Base-by-base conservation (phyloP, 1,140 invertebrate genomes). In the Cepaea nemoralis region DNA sequence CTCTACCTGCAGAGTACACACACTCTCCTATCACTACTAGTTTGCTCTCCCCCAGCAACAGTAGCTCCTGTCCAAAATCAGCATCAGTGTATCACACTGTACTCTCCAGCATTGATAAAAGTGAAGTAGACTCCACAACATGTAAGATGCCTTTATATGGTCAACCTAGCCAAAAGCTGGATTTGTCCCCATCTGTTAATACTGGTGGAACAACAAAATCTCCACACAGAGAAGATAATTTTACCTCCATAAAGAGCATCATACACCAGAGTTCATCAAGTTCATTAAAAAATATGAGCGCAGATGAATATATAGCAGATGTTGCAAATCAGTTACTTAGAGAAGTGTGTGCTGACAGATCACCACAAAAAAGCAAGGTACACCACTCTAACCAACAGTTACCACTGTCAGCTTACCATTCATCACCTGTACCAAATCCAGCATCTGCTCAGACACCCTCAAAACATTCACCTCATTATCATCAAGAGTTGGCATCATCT, bases 21-120 rank as follows among this genome's bases (percentile, higher is more conserved):
- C 75, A 77, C 75, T 77, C 75, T 10, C 75, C 75, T 24, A 77
- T 77, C 19, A 66, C 75, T 22, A 63, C 75, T 8, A 63, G 48
- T 33, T 31, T 77, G 1, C 55, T 77, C 31, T 77, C 75, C 22
- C 75, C 75, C 14, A 63, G 66, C 75, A 63, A 31, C 22, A 19
- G 1, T 5, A 27, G 19, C 27, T 69, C 66, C 24, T 73, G 39
- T 42, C 39, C 37, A 8, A 73, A 73, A n/a, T 73, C 70, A 73
- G 70, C 39, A 42, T 74, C 71, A 10, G 42, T 33, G 16, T 74
- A 74, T 33, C 42, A 74, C 42, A 74, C 27, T 31, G 42, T 48
- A 16, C 40, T 74, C 8, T 74, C 71, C 40, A 74, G 39, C 24
- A 12, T 74, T 33, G 42, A 74, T 50, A 8, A 50, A 10, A 74